Percentiles rank a stretch among this genome's conserved stretches.
Conservation (phyloP, 2,113 vertebrate species). For the Nipponia nippon region DNA sequence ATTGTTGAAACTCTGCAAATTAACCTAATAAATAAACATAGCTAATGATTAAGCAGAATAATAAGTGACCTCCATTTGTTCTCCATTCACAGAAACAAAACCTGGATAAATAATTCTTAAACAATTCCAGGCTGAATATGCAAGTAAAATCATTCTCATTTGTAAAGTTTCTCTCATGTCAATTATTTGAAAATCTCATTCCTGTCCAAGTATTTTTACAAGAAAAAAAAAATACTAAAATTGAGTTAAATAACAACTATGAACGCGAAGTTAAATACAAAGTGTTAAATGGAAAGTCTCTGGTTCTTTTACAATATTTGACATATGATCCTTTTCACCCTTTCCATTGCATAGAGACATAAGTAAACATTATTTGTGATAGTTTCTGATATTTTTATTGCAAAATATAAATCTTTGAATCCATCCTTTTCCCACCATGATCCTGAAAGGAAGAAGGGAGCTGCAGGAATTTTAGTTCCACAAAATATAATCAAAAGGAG, state of each 20-base stretch:
- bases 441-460: not conserved
- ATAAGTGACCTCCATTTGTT: constrained; percentile 49
- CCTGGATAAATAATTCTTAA: constrained; percentile 21
- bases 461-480: not conserved
- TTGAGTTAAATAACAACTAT: not conserved
- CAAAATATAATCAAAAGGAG: not conserved
- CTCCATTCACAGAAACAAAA: not conserved
- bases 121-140: not conserved
- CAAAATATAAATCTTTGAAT: not conserved
- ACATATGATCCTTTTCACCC: not conserved
- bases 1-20: not conserved
- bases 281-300: not conserved
- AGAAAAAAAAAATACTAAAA: not conserved
- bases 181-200: constrained; percentile 5
- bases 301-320: not conserved
- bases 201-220: not conserved
- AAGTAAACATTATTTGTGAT: not conserved
- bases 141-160: constrained; percentile 13
- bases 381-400: not conserved
- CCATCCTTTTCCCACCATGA: not conserved
- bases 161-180: not conserved
- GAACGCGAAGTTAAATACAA: not conserved
- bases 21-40: constrained; percentile 41
- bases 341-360: not conserved
- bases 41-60: constrained; percentile 55